Percentiles rank a stretch among this genome's conserved stretches.
Conservation (phyloP, 2,888 invertebrate genomes). For the Protonemura montana region DNA sequence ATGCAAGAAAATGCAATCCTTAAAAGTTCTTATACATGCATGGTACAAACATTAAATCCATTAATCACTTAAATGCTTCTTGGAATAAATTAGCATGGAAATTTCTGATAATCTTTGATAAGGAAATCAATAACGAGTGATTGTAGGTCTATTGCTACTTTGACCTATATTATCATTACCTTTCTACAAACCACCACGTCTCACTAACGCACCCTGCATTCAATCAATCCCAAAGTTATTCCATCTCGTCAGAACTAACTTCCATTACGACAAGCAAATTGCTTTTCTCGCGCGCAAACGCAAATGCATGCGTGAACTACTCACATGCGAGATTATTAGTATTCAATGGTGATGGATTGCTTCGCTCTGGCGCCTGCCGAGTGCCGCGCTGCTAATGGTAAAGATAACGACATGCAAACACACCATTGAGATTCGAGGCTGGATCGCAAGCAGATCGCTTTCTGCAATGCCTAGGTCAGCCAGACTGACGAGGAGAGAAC, state of each 20-base stretch:
- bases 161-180: neutral
- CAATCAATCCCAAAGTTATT: neutral
- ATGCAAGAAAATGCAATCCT: neutral
- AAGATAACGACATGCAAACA: slow-evolving; percentile 1
- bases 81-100: neutral
- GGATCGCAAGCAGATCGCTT: neutral
- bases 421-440: neutral
- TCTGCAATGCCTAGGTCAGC: neutral
- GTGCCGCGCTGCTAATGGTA: too few relatives aligned
- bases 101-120: neutral
- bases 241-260: neutral
- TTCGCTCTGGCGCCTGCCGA: too few relatives aligned
- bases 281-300: neutral
- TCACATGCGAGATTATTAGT: neutral
- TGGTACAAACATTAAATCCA: neutral
- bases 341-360: neutral
- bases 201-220: neutral
- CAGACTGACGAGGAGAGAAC: neutral
- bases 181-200: neutral
- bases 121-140: neutral
- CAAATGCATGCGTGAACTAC: neutral
- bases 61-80: neutral
- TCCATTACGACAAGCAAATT: too few relatives aligned
- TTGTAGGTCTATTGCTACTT: neutral
- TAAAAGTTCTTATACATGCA: neutral